phyloP scores from a whole-genome alignment of 2,113 vertebrate genomes.

The Cyprinodon tularosa region DNA sequence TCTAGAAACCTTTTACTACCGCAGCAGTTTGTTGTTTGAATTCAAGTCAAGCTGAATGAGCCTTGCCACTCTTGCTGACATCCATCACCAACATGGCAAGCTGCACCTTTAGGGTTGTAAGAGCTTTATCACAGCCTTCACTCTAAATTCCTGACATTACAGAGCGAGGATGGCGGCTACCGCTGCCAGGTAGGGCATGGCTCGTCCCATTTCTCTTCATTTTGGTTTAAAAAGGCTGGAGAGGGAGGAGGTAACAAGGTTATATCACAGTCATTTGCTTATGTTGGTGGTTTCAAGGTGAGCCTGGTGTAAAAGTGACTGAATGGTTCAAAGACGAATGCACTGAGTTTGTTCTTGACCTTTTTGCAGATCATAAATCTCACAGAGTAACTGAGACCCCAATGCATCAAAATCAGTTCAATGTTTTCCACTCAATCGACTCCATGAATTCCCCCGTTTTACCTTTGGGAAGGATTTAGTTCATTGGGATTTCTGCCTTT shows the following conservation, averaged over 20 bases:
- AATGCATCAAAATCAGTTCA: not conserved
- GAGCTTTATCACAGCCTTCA: slow-evolving; percentile 45
- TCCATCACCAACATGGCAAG: slow-evolving; percentile 27
- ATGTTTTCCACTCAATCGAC: not conserved
- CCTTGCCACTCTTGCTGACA: slow-evolving; percentile 29
- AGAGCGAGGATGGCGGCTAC: slow-evolving; percentile 10
- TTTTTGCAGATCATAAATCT: not conserved
- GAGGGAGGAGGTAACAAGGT: not conserved
- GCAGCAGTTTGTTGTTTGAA: slow-evolving; percentile 34
- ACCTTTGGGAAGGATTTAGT: not conserved
- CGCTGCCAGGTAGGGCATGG: slow-evolving; percentile 5
- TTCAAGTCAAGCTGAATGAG: slow-evolving; percentile 28
- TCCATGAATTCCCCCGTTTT: not conserved
- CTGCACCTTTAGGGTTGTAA: slow-evolving; percentile 28
- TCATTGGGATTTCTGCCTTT: not conserved
- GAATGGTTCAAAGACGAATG: not conserved
- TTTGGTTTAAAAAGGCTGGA: not conserved
- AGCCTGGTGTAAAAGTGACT: not conserved
- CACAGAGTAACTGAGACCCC: not conserved
- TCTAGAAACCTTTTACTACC: slow-evolving; percentile 21
- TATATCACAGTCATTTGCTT: not conserved
- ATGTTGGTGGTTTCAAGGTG: not conserved
- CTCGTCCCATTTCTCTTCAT: slow-evolving; percentile 3
- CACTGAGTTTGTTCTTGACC: not conserved
- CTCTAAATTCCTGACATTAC: slow-evolving; percentile 30